These are phyloP conservation scores for Dasysyrphus albostriatus DNA, from an alignment of 2,888 invertebrate genomes.

Conservation along the genomic window DNA sequence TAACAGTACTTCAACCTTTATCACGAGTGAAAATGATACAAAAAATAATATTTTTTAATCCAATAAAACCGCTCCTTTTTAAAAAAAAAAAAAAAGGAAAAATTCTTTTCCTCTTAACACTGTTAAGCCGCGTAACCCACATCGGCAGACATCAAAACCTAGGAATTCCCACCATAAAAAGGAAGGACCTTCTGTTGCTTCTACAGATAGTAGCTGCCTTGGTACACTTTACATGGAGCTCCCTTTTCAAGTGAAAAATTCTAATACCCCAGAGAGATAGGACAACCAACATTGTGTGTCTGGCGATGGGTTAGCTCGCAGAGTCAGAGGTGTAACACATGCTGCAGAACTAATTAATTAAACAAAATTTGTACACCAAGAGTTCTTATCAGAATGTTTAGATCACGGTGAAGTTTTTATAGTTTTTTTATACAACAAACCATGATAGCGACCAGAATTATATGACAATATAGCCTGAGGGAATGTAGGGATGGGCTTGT, in stretches of 20 bases:
- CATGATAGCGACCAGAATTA: conserved; percentile 14
- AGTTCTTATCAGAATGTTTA: conserved; percentile 63
- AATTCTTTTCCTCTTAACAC: background rate
- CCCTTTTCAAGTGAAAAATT: conserved; percentile 27
- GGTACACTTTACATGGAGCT: background rate
- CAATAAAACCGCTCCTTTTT: background rate
- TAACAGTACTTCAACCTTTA: background rate
- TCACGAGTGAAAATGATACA: background rate
- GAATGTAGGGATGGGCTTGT: conserved; percentile 22
- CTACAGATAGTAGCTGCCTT: background rate
- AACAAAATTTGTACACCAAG: conserved; percentile 59
- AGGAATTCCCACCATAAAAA: background rate
- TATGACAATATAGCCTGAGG: conserved; percentile 30
- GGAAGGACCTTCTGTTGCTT: conserved; percentile 24
- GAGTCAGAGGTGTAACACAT: conserved; percentile 62
- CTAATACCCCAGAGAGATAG: conserved; percentile 26
- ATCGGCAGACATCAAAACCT: conserved; percentile 26
- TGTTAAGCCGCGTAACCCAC: conserved; percentile 4
- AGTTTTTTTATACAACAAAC: background rate
- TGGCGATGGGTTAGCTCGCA: conserved; percentile 5
- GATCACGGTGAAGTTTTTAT: conserved; percentile 61
- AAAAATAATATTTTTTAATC: background rate
- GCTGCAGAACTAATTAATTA: conserved; percentile 74
- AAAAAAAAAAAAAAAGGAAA: background rate
- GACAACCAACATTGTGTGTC: background rate